Evolutionary conservation across 2,888 invertebrate species (phyloP), one percentile per base, ranked within the genome.

Genomic region (Lasioglossum oenotherae): DNA sequence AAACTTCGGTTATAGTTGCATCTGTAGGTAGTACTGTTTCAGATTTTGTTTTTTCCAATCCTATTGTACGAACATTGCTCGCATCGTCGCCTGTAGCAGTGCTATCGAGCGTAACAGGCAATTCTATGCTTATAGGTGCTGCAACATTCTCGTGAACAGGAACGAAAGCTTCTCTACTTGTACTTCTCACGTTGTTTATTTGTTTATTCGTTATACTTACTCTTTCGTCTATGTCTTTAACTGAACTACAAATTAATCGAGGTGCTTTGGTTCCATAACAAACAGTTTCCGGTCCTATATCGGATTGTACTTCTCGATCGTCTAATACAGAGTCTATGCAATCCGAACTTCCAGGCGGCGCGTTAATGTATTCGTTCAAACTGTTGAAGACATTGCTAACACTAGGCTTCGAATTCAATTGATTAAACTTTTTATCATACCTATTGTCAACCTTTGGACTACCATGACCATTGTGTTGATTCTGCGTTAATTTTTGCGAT

Each of bases 351-450:
- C 91, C 93, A 41, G 93, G 93, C 14, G 95, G 92, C 12, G 96
- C 95, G 90, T 96, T 96, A 80, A 96, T 94, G 92, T 97, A 97
- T 80, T 97, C 97, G 85, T 97, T 96, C 77, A 97, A 94, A 92
- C 97, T 97, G 91, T 96, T 96, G 88, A 97, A 97, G 46, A 97
- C 97, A 91, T 97, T 97, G 80, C 96, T 96, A 78, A 97, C 96
- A 79, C 95, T 96, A 53, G 96, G 95, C 89, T 96, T 96, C 60
- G 92, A 94, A 87, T 92, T 94, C 5, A 93, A 92, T 67, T 94
- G 94, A 85, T 94, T 95, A 57, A 94, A 85, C 84, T 94, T 94
- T 35, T 93, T 93, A 79, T 94, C 93, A 35, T 94, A 95, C 87
- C 93, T 92, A 69, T 94, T 93, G 38, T 92, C 92, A 64, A 92